A percentile compares a stretch with the other conserved stretches of the same genome.
Evolutionary conservation across 1,140 invertebrate genomes (phyloP).

Genomic region (Drosophila jambulina): DNA sequence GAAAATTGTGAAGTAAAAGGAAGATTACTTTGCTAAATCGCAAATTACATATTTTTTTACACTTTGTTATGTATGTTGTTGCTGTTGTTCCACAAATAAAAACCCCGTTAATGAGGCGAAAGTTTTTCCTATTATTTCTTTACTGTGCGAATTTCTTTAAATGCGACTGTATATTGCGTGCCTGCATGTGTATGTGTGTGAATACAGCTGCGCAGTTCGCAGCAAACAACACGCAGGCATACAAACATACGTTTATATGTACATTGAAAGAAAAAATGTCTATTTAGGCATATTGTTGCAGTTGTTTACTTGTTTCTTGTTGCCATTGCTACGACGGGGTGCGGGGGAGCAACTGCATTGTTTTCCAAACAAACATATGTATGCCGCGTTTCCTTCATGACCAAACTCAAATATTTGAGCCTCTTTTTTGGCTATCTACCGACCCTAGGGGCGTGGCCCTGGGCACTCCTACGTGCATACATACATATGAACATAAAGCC

Average conservation of each 20-base stretch:
- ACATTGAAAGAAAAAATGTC: slow-evolving; percentile 15
- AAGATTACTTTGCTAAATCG: slow-evolving; percentile 3
- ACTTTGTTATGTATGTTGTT: slow-evolving; percentile 40
- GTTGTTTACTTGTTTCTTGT: not conserved
- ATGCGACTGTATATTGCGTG: slow-evolving; percentile 10
- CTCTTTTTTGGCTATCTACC: not conserved
- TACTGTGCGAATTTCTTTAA: slow-evolving; percentile 24
- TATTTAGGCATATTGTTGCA: slow-evolving; percentile 6
- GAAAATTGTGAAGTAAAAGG: not conserved
- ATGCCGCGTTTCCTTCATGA: not conserved
- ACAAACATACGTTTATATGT: slow-evolving; percentile 5
- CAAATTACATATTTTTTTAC: slow-evolving; percentile 27
- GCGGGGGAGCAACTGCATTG: slow-evolving; percentile 5
- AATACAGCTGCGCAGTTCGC: slow-evolving; percentile 42
- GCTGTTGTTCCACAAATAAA: slow-evolving; percentile 44
- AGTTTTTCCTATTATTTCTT: slow-evolving; percentile 37
- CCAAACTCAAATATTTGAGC: slow-evolving; percentile 8
- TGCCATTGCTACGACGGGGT: slow-evolving; percentile 1
- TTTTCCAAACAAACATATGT: slow-evolving; percentile 17
- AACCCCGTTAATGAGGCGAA: slow-evolving; percentile 49
- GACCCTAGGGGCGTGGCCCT: slow-evolving; percentile 8
- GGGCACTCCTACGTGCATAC: slow-evolving; percentile 9
- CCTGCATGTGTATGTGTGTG: slow-evolving; percentile 11
- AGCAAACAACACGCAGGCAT: not conserved
- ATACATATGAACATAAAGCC: slow-evolving; percentile 32